Percentiles rank a stretch among this genome's conserved stretches.
phyloP scores from a whole-genome alignment of 2,797 vertebrate genomes.

The Psittacula echo region DNA sequence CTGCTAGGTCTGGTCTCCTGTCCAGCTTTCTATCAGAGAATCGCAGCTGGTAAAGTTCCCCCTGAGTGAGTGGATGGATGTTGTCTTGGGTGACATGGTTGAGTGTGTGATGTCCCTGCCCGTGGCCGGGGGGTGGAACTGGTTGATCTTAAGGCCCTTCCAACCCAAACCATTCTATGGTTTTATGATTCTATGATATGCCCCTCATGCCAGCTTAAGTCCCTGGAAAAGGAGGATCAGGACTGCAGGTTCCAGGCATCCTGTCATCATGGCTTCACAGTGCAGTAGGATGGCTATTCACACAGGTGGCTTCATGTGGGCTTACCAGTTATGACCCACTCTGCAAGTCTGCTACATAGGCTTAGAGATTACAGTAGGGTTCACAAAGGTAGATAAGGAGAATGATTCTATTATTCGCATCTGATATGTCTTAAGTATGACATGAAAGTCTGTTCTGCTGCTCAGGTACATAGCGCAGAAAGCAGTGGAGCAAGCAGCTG shows the following conservation, averaged over 20 bases:
- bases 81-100: background rate
- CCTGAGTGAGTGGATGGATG: background rate
- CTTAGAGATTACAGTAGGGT: background rate
- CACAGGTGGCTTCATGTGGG: background rate
- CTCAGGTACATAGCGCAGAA: background rate
- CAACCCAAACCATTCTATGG: background rate
- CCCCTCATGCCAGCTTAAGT: background rate
- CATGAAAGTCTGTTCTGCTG: background rate
- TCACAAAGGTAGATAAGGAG: background rate
- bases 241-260: background rate
- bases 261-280: background rate
- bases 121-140: background rate
- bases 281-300: background rate
- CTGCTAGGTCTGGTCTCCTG: background rate
- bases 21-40: background rate
- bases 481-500: background rate
- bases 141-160: background rate
- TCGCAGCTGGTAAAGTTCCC: fast-evolving
- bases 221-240: background rate
- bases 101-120: background rate
- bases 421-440: background rate
- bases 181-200: background rate
- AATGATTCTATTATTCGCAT: background rate
- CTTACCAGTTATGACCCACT: background rate
- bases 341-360: background rate